Base-by-base conservation (phyloP, 2,797 vertebrate genomes). In the Ptychadena robeensis region DNA sequence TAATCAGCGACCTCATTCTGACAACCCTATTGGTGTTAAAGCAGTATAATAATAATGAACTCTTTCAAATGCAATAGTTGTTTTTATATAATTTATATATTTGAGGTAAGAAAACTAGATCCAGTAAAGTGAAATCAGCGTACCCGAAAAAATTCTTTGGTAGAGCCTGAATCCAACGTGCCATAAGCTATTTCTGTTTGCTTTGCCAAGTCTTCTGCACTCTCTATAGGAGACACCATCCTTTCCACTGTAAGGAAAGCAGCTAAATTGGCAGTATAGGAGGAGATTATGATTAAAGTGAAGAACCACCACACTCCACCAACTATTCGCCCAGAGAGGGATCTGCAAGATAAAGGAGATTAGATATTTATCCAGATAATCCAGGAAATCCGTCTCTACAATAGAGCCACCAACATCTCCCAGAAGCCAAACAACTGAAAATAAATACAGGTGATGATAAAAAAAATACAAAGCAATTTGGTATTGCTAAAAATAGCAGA, bases 261-360 rank as follows among this genome's bases (percentile, higher is more conserved):
- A 93, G 98, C 98, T 71, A 99, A 94, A 92, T 99, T 99, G 93
- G 98, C 98, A 89, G 98, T 99, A 92, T 99, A 99, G 91, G 98
- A 99, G 85, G 98, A 99, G 94, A 99, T 99, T 92, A 99, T 99
- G 95, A 99, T 99, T 94, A 99, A 96, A 87, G 98, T 99, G 95
- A 99, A 99, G 94, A 99, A 99, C 98, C 98, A 99, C 98, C 98
- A 99, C 91, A 99, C 98, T 68, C 98, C 98, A 91, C 98, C 98
- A 0, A 99, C 98, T 86, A 99, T 99, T 88, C 98, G 95, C 87
- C 98, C 98, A 48, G 98, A 99, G 91, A 99, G 95, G 92, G 98
- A 99, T 94, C 98, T 99, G 88, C 2, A 89, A 90, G 88, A 91
- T 78, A 91, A 88, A 89, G n/a, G 85, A 76, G 86, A 81, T 84